Base-by-base conservation (phyloP, 2,888 invertebrate genomes). In the Clepsis dumicolana region DNA sequence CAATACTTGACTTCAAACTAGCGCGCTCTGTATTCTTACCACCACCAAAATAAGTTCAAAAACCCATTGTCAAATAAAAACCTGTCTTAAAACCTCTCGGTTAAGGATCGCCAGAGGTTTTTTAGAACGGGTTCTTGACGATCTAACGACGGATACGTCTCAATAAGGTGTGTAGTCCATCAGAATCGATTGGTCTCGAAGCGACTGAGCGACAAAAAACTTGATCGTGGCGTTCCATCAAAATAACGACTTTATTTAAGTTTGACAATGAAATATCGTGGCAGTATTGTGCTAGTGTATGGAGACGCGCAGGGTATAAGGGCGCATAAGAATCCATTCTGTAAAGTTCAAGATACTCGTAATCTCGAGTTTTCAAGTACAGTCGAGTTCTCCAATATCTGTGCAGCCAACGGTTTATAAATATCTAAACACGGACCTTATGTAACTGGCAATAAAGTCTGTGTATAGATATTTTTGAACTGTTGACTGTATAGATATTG, bases 181-280 rank as follows among this genome's bases (percentile, higher is more conserved):
- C 80, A 82, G 85, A 89, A 90, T 90, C 90, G 90, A 92, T 92
- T 89, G 87, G 89, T 87, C 80, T 82, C 84, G 84, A 88, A 84
- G 79, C 77, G 77, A 74, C 59, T 71, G 79, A 77, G 78, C 77
- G 81, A 85, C 84, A 83, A 85, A 85, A 83, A 74, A 74, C 66
- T 74, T 80, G 81, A 80, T 75, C 79, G 77, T 71, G 75, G 75
- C 88, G 80, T 81, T 93, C 92, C 89, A 93, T 93, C 93, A 93
- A 91, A 90, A 93, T 93, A 93, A 93, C 91, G 93, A 90, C 93
- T 93, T 91, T 93, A 93, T 93, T 93, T 92, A 88, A 91, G 85
- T 86, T 88, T 93, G 93, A 93, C 92, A 91, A 88, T 92, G 91
- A 93, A 86, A 93, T 92, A 93, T 93, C 77, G 89, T 86, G 77